These are phyloP conservation scores for Melanotus villosus DNA, from an alignment of 2,888 invertebrate species.

Conservation along the genomic window DNA sequence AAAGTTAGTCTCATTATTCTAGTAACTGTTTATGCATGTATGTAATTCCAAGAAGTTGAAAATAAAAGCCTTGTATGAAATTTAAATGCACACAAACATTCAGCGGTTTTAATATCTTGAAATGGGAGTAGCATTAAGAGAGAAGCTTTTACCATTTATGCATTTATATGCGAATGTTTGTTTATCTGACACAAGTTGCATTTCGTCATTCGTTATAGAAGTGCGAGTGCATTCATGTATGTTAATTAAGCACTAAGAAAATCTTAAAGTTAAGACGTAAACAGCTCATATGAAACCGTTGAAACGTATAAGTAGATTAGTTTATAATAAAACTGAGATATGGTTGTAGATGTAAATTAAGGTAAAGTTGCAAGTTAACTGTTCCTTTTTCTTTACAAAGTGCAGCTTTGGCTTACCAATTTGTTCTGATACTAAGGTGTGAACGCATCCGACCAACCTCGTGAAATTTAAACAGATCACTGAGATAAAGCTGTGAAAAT, in stretches of 20 bases:
- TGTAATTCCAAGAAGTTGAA: slow-evolving; percentile 1
- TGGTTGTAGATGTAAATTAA: neutral
- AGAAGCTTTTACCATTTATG: neutral
- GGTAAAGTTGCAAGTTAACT: neutral
- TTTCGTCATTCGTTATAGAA: neutral
- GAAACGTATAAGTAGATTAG: slow-evolving; percentile 12
- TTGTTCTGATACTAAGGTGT: slow-evolving; percentile 6
- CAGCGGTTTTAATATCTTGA: slow-evolving; percentile 9
- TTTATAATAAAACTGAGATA: neutral
- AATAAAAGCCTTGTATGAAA: slow-evolving; percentile 8
- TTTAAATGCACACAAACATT: slow-evolving; percentile 6
- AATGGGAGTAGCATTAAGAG: slow-evolving; percentile 10
- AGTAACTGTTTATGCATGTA: neutral
- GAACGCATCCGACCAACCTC: neutral
- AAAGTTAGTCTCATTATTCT: neutral
- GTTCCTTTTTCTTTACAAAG: neutral
- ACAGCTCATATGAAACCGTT: slow-evolving; percentile 2
- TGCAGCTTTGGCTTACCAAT: neutral
- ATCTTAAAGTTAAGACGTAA: slow-evolving; percentile 5
- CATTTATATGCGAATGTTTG: slow-evolving; percentile 17
- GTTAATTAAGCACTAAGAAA: neutral
- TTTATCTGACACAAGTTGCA: slow-evolving; percentile 10
- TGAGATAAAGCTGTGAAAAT: neutral
- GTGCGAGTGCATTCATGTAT: slow-evolving; percentile 1
- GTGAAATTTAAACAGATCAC: neutral